Base-by-base conservation (phyloP, 2,113 vertebrate species). In the Aspiorhynchus laticeps region DNA sequence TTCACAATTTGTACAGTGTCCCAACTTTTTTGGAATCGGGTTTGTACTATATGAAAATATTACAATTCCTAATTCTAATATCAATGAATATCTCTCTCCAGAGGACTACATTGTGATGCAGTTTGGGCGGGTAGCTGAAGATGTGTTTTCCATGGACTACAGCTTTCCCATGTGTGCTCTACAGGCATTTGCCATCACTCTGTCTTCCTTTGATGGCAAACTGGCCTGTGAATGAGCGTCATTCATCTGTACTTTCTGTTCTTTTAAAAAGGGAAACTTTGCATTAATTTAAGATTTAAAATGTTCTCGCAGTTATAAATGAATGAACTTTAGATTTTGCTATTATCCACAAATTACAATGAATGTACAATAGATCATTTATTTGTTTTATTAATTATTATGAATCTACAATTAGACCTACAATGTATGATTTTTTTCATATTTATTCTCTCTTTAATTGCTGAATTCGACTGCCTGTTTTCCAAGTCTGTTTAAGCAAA, bases 71-170 rank as follows among this genome's bases (percentile, higher is more conserved):
- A 48, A 8, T 83, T 51, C 14, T 61, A 59, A 59, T 24, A 1
- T 76, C 11, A 46, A 4, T 33, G 75, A 83, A 71, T 51, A 9
- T 84, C 24, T 78, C 48, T 85, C 67, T 84, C 24, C 93, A 98
- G 97, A 93, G 1, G 93, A 97, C 75, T 94, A 95, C 90, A 93
- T 97, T 10, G 94, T 97, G 86, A 97, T 98, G 92, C 97, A 98
- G 94, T 98, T 98, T 38, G 97, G 97, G 11, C 96, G 97, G 0
- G 94, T 98, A 9, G 95, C 95, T 0, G 92, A 96, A 14, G 95
- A 98, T 53, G 93, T 94, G 19, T 98, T 98, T 92, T 97, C 95
- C 69, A 97, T 98, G 97, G 97, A 98, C 88, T 98, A 96, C 92
- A 91, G 93, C 65, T 97, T 95, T 83, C 97, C 97, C 0, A 84